Evolutionary conservation across 2,113 vertebrate genomes (phyloP).

Genomic region (Pagrus major): DNA sequence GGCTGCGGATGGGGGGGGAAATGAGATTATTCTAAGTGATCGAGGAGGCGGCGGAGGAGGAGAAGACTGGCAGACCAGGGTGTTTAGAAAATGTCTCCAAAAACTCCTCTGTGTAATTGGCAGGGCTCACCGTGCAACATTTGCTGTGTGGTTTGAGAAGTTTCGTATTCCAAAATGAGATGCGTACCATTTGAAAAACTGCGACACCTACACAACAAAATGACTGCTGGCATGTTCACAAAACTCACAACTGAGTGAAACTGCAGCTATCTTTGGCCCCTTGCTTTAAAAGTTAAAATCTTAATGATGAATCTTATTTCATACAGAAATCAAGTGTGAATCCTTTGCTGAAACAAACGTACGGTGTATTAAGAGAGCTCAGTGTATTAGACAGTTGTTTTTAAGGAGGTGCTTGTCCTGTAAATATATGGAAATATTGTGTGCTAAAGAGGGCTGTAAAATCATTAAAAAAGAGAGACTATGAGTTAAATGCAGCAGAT

Average conservation of each 20-base stretch:
- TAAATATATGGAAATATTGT: neutral
- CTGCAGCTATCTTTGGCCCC: constrained; percentile 2
- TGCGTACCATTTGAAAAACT: constrained; percentile 47
- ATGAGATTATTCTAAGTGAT: constrained; percentile 77
- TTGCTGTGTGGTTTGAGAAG: constrained; percentile 70
- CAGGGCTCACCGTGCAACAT: constrained; percentile 59
- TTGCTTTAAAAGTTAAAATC: constrained; percentile 16
- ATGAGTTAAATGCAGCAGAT: neutral
- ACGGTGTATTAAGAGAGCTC: neutral
- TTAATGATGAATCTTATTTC: constrained; percentile 4
- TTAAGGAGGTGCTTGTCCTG: neutral
- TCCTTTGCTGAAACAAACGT: neutral
- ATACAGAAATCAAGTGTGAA: neutral
- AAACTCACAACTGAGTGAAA: constrained; percentile 32
- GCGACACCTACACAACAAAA: constrained; percentile 64
- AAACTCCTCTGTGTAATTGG: constrained; percentile 67
- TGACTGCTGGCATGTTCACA: constrained; percentile 28
- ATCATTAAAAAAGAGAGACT: neutral
- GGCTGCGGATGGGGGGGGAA: constrained; percentile 39
- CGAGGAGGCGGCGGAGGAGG: constrained; percentile 67
- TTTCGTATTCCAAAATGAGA: constrained; percentile 66
- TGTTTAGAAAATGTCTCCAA: constrained; percentile 71
- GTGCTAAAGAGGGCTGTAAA: neutral
- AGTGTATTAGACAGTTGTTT: neutral
- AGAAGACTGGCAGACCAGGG: constrained; percentile 65